Percentiles rank a stretch among this genome's conserved stretches.
phyloP scores from a whole-genome alignment of 2,797 vertebrate species.

The Urosaurus nigricauda region DNA sequence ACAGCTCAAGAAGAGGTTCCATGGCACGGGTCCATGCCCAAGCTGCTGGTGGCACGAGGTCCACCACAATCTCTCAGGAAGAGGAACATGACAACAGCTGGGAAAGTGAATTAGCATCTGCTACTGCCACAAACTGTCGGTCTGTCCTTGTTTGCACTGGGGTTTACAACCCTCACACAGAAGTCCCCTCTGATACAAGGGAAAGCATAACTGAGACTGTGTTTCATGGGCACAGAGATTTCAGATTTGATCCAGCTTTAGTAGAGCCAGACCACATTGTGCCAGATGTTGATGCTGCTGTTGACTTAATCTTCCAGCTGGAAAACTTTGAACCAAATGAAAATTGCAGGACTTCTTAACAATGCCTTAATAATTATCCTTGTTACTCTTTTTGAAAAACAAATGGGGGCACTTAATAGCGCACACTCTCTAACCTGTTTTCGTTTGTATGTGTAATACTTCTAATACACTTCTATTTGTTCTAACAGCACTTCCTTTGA shows the following conservation, averaged over 20 bases:
- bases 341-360: conserved; percentile 2
- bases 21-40: conserved; percentile 65
- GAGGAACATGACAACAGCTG: conserved; percentile 70
- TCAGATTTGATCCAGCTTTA: conserved; percentile 85
- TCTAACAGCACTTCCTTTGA: conserved; percentile 14
- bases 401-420: conserved; percentile 30
- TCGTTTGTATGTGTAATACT: conserved; percentile 25
- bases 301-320: conserved; percentile 87
- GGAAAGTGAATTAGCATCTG: conserved; percentile 81
- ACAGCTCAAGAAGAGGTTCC: conserved; percentile 54
- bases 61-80: conserved; percentile 71
- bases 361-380: neutral
- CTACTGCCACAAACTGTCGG: conserved; percentile 84
- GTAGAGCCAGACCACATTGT: conserved; percentile 84
- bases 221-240: conserved; percentile 88
- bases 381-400: neutral
- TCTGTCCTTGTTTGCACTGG: conserved; percentile 91
- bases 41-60: conserved; percentile 43
- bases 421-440: conserved; percentile 26
- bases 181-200: conserved; percentile 65
- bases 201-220: conserved; percentile 78
- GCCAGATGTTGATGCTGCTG: conserved; percentile 87
- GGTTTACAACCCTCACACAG: conserved; percentile 82
- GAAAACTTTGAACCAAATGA: conserved; percentile 77
- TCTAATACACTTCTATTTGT: conserved; percentile 21